These are phyloP conservation scores for Amblyornis subalaris DNA, from an alignment of 2,113 vertebrate species.

Conservation along the genomic window DNA sequence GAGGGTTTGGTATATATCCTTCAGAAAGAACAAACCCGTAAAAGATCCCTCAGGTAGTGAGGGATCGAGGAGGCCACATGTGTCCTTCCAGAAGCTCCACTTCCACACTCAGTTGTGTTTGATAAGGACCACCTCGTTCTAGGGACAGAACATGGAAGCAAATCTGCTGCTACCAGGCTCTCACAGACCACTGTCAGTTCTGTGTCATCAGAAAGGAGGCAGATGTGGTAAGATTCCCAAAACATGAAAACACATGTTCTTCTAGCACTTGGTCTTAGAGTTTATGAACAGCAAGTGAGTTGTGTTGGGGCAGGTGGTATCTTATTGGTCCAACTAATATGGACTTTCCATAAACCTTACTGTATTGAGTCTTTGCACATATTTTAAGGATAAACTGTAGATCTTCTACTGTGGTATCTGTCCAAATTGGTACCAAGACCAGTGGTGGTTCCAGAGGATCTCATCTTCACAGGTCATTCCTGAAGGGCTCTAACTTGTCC, in stretches of 20 bases:
- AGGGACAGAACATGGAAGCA: background rate
- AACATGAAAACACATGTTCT: background rate
- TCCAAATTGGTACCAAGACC: background rate
- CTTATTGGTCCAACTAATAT: background rate
- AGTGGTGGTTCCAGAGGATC: background rate
- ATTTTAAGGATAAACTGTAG: background rate
- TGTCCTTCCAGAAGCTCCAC: background rate
- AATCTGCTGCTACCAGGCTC: background rate
- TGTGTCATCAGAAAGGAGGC: background rate
- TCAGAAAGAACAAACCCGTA: background rate
- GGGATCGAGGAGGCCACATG: fast-evolving
- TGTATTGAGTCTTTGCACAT: background rate
- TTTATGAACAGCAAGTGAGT: background rate
- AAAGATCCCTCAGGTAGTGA: background rate
- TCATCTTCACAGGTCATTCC: background rate
- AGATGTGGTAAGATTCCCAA: background rate
- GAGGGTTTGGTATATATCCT: background rate
- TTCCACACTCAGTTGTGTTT: background rate
- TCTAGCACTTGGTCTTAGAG: background rate
- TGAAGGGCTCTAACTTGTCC: background rate
- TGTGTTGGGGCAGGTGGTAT: background rate
- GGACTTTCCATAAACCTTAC: background rate
- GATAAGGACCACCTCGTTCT: background rate
- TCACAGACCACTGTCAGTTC: background rate
- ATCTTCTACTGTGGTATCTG: background rate